Evolutionary conservation across 2,888 invertebrate species (phyloP).

Genomic region (Perdita meconis): DNA sequence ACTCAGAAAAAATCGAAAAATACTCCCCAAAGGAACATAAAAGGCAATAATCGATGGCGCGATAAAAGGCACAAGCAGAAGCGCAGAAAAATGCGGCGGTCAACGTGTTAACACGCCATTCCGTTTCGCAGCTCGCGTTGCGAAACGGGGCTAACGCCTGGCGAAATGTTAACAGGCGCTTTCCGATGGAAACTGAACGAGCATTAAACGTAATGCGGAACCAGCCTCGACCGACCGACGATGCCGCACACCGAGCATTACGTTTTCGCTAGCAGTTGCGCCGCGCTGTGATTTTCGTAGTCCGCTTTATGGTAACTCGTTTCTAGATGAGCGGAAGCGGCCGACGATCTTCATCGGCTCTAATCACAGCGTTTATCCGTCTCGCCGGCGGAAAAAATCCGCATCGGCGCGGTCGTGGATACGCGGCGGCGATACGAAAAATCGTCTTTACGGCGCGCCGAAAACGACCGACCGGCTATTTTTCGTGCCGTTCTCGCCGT

Average conservation of each 20-base stretch:
- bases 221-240: slow-evolving; percentile 46
- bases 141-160: slow-evolving; percentile 52
- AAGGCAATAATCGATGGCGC: too few relatives aligned
- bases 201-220: slow-evolving; percentile 62
- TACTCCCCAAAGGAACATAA: too few relatives aligned
- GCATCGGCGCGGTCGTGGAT: neutral
- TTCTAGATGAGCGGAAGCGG: slow-evolving; percentile 59
- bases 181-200: slow-evolving; percentile 48
- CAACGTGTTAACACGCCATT: slow-evolving; percentile 25
- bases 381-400: slow-evolving; percentile 37
- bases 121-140: slow-evolving; percentile 2
- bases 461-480: slow-evolving; percentile 11
- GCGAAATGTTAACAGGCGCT: slow-evolving; percentile 50
- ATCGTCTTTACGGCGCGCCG: slow-evolving; percentile 31
- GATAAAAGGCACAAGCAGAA: too few relatives aligned
- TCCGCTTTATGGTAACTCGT: slow-evolving; percentile 57
- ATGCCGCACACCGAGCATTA: slow-evolving; percentile 50
- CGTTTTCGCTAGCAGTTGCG: slow-evolving; percentile 49
- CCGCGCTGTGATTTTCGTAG: slow-evolving; percentile 52
- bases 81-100: too few relatives aligned
- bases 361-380: slow-evolving; percentile 63
- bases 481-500: slow-evolving; percentile 2
- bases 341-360: slow-evolving; percentile 52
- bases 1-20: too few relatives aligned
- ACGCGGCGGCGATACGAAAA: slow-evolving; percentile 20